Evolutionary conservation across 2,113 vertebrate species (phyloP), one percentile per base, ranked within the genome.

Genomic region (Dascyllus trimaculatus): DNA sequence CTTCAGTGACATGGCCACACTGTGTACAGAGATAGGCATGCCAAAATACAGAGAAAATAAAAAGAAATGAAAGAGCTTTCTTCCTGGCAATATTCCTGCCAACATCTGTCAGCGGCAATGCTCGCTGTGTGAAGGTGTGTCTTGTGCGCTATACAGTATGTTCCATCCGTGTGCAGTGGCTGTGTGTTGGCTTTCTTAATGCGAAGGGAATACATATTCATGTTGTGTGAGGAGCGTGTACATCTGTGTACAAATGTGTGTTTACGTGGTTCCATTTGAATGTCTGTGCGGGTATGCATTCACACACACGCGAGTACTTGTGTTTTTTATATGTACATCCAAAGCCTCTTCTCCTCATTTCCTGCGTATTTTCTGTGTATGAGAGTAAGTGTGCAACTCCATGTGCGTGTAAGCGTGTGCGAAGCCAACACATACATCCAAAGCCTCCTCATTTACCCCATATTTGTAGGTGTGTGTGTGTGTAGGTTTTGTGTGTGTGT

Each of bases 21-120:
- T 88, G 82, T 86, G 92, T 83, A 85, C 83, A 66, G 88, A 92
- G 93, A 91, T 88, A 93, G 90, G 88, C 89, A 93, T 90, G 89
- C 88, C 91, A 88, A 93, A 93, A 94, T 84, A 90, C 81, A 90
- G 81, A 91, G 87, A 80, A 81, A 91, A 91, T 88, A 83, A 90
- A 86, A 90, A 91, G 82, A 83, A 93, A 91, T 80, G 84, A 88
- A 91, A 92, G 87, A 18, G 78, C 90, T 92, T 87, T 91, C 87
- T 93, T 90, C 86, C 88, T 87, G 85, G 89, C 89, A 84, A 87
- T 87, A 93, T 83, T 90, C 83, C 88, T 90, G 94, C 92, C 91
- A 94, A 91, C 90, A 94, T 93, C 92, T 94, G 93, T 94, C 93
- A 89, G 84, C 86, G 82, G 89, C 87, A 75, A 81, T 58, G 91